Conservation (phyloP, 2,113 vertebrate species). For the Pseudorectes ferrugineus region DNA sequence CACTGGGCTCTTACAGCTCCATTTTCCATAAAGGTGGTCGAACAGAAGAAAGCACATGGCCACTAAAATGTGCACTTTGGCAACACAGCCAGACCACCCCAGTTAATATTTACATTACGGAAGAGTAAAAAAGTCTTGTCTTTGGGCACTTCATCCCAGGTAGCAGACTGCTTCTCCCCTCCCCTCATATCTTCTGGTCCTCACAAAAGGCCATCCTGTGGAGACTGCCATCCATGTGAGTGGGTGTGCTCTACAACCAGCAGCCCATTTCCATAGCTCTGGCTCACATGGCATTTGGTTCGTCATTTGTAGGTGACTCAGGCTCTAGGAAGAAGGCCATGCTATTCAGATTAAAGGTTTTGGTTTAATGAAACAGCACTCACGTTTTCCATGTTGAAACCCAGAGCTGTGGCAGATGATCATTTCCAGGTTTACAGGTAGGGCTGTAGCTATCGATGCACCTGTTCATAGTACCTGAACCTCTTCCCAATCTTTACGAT, state of each 20-base stretch:
- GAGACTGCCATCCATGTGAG: accelerated
- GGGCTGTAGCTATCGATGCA: background rate
- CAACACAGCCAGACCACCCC: background rate
- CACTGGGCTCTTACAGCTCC: background rate
- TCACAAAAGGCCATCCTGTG: background rate
- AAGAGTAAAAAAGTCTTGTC: background rate
- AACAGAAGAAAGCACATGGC: background rate
- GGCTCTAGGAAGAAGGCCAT: background rate
- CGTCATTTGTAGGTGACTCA: background rate
- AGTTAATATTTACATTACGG: background rate
- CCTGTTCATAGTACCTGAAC: background rate
- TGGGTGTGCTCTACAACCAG: background rate
- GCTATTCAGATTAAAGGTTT: background rate
- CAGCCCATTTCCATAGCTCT: background rate
- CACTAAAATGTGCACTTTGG: background rate
- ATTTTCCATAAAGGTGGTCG: background rate
- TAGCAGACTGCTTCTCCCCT: background rate
- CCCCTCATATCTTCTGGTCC: background rate
- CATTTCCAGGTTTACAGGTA: background rate
- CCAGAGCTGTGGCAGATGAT: background rate
- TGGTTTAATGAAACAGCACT: background rate
- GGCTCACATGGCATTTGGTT: background rate
- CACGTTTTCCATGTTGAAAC: background rate
- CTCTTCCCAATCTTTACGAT: accelerated
- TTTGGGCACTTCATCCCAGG: background rate